These are phyloP conservation scores for Neria commutata DNA, from an alignment of 2,888 invertebrate genomes.

Conservation along the genomic window DNA sequence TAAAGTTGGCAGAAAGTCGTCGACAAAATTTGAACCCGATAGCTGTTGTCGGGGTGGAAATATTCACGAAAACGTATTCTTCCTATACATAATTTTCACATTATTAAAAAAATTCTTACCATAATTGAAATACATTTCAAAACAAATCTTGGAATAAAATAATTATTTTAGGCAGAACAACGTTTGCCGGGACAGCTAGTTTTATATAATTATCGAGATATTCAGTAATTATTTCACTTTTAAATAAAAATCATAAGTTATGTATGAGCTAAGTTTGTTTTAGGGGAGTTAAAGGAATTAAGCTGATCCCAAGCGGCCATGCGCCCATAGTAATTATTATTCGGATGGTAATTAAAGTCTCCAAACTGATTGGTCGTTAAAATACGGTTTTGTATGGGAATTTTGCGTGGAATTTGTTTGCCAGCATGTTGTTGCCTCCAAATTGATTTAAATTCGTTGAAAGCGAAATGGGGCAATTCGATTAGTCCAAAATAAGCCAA, in stretches of 20 bases:
- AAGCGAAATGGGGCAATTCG: constrained; percentile 46
- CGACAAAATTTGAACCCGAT: no score
- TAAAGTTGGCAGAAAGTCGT: no score
- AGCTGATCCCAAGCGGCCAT: background rate
- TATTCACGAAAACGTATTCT: no score
- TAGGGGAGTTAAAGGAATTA: background rate
- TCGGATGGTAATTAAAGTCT: background rate
- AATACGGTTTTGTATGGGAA: constrained; percentile 13
- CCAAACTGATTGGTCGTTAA: background rate
- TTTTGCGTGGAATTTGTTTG: background rate
- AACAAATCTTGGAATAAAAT: no score
- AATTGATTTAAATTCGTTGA: constrained; percentile 33
- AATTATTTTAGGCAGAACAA: no score
- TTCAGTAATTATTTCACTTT: background rate
- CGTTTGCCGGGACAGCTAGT: no score
- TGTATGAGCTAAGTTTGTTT: background rate
- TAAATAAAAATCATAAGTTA: background rate
- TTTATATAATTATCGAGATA: no score
- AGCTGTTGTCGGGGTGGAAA: no score
- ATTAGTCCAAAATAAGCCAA: constrained; percentile 59
- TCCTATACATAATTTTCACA: no score
- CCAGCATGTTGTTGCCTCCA: constrained; percentile 16
- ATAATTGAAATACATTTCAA: no score
- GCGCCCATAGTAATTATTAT: background rate
- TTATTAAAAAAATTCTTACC: no score